Percentiles rank a stretch among this genome's conserved stretches.
phyloP scores from a whole-genome alignment of 2,113 vertebrate species.

The Elephantulus edwardii region DNA sequence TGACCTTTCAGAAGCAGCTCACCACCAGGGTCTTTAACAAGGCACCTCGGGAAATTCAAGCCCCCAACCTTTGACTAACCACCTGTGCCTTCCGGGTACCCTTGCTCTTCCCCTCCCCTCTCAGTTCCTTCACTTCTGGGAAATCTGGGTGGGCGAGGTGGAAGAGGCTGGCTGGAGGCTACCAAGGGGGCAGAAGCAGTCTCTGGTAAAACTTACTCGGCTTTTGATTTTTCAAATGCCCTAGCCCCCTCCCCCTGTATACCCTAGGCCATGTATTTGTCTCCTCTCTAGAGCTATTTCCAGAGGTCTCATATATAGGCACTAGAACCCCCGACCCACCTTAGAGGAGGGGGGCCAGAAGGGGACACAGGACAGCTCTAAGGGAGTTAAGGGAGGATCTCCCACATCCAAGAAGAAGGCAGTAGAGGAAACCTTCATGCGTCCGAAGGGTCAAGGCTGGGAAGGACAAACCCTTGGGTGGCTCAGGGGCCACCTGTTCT shows the following conservation, averaged over 20 bases:
- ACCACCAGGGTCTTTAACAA: background rate
- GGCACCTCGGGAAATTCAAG: background rate
- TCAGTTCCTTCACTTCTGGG: background rate
- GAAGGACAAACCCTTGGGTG: background rate
- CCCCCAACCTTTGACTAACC: background rate
- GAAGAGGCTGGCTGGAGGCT: background rate
- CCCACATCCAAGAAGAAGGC: background rate
- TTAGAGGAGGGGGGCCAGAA: background rate
- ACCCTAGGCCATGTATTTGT: background rate
- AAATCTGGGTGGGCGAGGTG: background rate
- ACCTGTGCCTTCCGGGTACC: background rate
- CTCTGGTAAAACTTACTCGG: background rate
- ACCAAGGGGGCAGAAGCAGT: background rate
- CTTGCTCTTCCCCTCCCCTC: background rate
- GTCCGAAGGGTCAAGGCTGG: background rate
- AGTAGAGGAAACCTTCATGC: background rate
- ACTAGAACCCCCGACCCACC: background rate
- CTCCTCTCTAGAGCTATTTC: background rate
- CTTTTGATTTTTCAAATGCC: background rate
- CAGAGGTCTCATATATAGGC: background rate
- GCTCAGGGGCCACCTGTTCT: background rate
- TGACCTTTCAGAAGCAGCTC: background rate
- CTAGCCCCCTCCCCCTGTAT: background rate
- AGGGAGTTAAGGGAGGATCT: background rate
- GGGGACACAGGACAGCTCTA: background rate